These are phyloP conservation scores for Agapostemon virescens DNA, from an alignment of 2,888 invertebrate genomes.

Conservation along the genomic window DNA sequence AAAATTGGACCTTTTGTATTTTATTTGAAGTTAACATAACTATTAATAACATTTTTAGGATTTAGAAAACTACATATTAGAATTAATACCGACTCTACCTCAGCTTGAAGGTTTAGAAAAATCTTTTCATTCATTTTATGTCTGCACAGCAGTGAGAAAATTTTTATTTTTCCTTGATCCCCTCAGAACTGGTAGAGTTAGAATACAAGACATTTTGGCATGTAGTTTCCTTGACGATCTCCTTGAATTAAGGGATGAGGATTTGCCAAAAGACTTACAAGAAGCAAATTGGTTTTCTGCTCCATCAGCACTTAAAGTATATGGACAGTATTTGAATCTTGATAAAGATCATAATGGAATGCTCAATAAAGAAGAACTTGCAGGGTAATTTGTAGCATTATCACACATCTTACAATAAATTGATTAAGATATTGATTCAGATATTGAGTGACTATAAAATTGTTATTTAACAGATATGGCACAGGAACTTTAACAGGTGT, in stretches of 20 bases:
- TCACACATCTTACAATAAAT: background rate
- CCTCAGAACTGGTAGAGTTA: constrained; percentile 91
- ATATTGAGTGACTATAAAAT: background rate
- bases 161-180: constrained; percentile 98
- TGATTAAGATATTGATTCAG: too few relatives aligned
- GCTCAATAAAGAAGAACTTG: constrained; percentile 94
- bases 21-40: background rate
- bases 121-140: constrained; percentile 97
- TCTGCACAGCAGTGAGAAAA: constrained; percentile 96
- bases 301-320: constrained; percentile 92
- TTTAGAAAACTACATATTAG: constrained; percentile 96
- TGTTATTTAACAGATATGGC: constrained; percentile 85
- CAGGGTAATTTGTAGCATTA: constrained; percentile 83
- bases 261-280: constrained; percentile 90
- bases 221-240: constrained; percentile 96
- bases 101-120: constrained; percentile 94
- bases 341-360: constrained; percentile 98
- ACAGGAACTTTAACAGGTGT: constrained; percentile 94
- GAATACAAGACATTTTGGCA: constrained; percentile 94
- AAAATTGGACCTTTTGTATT: background rate
- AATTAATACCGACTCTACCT: constrained; percentile 94
- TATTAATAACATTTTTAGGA: constrained; percentile 83
- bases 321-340: constrained; percentile 95
- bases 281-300: constrained; percentile 96
- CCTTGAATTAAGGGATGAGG: constrained; percentile 92